Percentiles rank a stretch among this genome's conserved stretches.
Evolutionary conservation across 1,140 invertebrate species (phyloP).

Genomic region (Cryptotermes secundus): DNA sequence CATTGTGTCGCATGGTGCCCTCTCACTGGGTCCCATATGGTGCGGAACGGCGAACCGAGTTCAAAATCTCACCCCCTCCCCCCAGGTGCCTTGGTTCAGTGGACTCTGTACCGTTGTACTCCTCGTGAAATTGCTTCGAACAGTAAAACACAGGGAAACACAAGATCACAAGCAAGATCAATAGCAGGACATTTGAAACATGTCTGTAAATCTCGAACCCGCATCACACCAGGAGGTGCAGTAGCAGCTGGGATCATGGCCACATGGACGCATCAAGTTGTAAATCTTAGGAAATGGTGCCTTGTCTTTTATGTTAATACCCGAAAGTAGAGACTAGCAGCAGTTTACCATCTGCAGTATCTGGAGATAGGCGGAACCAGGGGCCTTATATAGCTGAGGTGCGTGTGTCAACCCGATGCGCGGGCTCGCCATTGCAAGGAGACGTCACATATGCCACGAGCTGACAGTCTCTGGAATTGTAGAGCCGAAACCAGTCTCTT

Average conservation of each 20-base stretch:
- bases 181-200: not conserved
- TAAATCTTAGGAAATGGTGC: not conserved
- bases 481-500: no score
- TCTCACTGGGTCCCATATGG: not conserved
- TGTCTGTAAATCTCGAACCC: no score
- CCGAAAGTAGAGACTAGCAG: not conserved
- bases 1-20: not conserved
- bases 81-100: not conserved
- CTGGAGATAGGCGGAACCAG: no score
- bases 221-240: no score
- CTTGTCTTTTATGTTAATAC: not conserved
- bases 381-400: no score
- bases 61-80: not conserved
- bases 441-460: no score
- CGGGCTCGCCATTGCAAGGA: no score
- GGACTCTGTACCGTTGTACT: not conserved
- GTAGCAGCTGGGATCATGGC: no score
- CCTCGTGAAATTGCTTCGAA: not conserved
- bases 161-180: not conserved
- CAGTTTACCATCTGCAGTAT: no score
- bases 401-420: no score
- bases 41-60: not conserved
- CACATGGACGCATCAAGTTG: not conserved
- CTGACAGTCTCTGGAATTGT: no score
- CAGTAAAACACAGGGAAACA: not conserved